A percentile compares a stretch with the other conserved stretches of the same genome.
These are phyloP conservation scores for Zaprionus davidi DNA, from an alignment of 1,140 invertebrate genomes.

Conservation along the genomic window DNA sequence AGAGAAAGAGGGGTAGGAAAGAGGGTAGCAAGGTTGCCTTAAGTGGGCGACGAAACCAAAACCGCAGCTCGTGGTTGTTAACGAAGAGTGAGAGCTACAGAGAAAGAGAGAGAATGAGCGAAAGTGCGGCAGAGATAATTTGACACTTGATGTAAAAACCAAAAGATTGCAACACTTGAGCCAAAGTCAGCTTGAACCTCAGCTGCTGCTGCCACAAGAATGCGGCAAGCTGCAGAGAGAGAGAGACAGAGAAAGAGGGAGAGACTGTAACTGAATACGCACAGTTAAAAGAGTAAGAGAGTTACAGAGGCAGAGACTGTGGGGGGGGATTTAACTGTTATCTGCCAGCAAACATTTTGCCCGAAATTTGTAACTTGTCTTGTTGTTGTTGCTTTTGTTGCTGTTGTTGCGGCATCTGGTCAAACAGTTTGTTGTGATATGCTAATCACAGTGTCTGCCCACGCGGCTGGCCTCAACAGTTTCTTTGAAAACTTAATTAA, in stretches of 20 bases:
- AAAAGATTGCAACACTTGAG: slow-evolving; percentile 52
- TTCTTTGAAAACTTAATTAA: slow-evolving; percentile 47
- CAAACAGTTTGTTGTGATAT: slow-evolving; percentile 27
- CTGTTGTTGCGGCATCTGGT: slow-evolving; percentile 37
- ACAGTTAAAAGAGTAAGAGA: not conserved
- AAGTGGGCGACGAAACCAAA: slow-evolving; percentile 19
- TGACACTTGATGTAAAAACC: slow-evolving; percentile 48
- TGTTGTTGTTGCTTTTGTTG: slow-evolving; percentile 6
- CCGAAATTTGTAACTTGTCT: not conserved
- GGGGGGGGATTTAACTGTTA: not conserved
- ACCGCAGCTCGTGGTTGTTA: slow-evolving; percentile 18
- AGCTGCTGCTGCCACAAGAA: slow-evolving; percentile 11
- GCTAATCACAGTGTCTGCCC: slow-evolving; percentile 23
- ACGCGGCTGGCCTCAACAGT: slow-evolving; percentile 8
- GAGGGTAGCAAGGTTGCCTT: not conserved
- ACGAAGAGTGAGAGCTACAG: not conserved
- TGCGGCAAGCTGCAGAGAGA: not conserved
- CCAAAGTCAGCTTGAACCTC: not conserved
- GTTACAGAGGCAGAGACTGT: too few relatives aligned
- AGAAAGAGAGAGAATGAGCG: not conserved
- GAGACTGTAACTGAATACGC: not conserved
- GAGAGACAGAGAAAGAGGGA: not conserved
- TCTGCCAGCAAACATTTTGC: slow-evolving; percentile 2
- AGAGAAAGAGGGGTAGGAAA: not conserved
- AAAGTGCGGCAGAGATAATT: slow-evolving; percentile 31